Evolutionary conservation across 2,113 vertebrate genomes (phyloP), one percentile per base, ranked within the genome.

Genomic region (Bubo bubo): DNA sequence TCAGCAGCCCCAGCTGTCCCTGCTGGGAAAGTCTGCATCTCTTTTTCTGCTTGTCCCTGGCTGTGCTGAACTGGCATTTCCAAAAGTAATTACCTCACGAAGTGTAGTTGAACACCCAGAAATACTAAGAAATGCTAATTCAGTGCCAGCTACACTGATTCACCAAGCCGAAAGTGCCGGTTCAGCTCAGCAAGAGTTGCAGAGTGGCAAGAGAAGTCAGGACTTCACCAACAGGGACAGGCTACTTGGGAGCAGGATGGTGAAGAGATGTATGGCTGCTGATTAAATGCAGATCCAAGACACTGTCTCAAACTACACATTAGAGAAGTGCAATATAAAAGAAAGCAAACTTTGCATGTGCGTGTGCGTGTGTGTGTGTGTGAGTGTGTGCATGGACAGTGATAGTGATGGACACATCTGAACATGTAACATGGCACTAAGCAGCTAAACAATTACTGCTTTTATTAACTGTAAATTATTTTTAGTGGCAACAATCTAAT

Each of bases 1-100:
- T 88, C 88, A 95, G 90, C 32, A 88, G n/a, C 14, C 55, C 63
- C 95, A 95, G 75, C 88, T 92, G 94, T 95, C 92, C 82, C 90
- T 88, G 55, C 55, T 90, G 88, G 72, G 88, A 95, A 93, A 93
- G 81, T 67, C 75, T 88, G 45, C 32, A 41, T 90, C 59, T 67
- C 75, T 84, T 67, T 87, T 92, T 77, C 75, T 92, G 16, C 82
- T 83, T 92, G 59, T 93, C 70, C 22, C 67, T 32, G 79, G 8
- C 86, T 94, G 52, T 88, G 88, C 82, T 95, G 94, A 95, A 95
- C 72, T 35, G 50, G 79, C 68, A 56, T 84, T 96, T 95, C 72
- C 63, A 74, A 73, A 95, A 93, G 71, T 67, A 96, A 96, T 95
- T 94, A 86, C 82, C 39, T 81, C 68, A 86, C 14, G 1, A 86